Conservation (phyloP, 2,888 invertebrate species). For the Galerucella pusilla region DNA sequence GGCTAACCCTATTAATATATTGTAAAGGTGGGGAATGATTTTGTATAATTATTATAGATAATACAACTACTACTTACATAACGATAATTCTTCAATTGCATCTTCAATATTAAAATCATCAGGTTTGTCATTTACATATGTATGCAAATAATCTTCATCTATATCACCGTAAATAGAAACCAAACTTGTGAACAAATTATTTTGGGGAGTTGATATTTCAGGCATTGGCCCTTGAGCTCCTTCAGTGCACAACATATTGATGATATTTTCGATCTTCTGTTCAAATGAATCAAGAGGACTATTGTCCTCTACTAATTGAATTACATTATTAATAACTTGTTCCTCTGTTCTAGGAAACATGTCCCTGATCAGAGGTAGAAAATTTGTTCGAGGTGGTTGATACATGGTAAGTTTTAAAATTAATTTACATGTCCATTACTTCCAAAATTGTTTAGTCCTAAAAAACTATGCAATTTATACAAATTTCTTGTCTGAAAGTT, state of each 20-base stretch:
- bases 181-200: conserved; percentile 37
- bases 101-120: conserved; percentile 42
- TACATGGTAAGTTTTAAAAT: conserved; percentile 4
- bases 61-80: background rate
- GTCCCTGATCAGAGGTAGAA: conserved; percentile 38
- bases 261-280: conserved; percentile 50
- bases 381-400: background rate
- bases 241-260: conserved; percentile 47
- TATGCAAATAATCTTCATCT: conserved; percentile 48
- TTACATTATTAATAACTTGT: conserved; percentile 45
- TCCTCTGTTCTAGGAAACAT: conserved; percentile 50
- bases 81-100: conserved; percentile 46
- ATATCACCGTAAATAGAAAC: conserved; percentile 49
- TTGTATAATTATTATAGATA: too few relatives aligned
- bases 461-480: background rate
- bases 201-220: background rate
- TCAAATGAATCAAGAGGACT: conserved; percentile 43
- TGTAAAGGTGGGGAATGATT: too few relatives aligned
- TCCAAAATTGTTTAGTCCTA: background rate
- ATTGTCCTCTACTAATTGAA: conserved; percentile 46
- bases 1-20: too few relatives aligned
- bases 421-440: background rate
- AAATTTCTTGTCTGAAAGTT: too few relatives aligned
- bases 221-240: conserved; percentile 40
- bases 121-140: conserved; percentile 44